Conservation (phyloP, 2,797 vertebrate genomes). For the Tenualosa thibaudeaui region DNA sequence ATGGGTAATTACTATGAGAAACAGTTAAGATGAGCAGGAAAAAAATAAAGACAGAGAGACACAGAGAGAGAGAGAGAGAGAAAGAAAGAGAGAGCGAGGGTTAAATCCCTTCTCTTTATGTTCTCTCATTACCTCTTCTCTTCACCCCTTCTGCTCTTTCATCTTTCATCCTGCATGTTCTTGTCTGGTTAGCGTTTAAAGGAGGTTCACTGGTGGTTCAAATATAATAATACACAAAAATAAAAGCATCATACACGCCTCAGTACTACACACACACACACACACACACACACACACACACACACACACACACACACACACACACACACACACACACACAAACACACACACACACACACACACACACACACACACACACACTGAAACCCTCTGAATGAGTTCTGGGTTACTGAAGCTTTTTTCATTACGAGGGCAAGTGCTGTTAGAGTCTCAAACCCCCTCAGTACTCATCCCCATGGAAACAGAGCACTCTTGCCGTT, state of each 20-base stretch:
- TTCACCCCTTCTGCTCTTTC: background rate
- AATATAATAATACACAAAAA: background rate
- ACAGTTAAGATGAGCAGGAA: background rate
- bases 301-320: slow-evolving; percentile 14
- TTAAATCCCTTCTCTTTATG: background rate
- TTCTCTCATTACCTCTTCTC: background rate
- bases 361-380: slow-evolving; percentile 2
- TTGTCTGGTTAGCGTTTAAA: background rate
- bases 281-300: background rate
- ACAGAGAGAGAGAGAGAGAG: no score
- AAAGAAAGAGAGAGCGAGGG: no score
- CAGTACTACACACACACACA: background rate
- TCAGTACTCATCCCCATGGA: background rate
- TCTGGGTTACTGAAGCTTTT: background rate
- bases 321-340: background rate
- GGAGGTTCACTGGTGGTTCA: background rate
- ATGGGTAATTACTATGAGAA: background rate
- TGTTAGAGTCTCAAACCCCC: background rate
- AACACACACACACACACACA: background rate
- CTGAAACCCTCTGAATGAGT: background rate
- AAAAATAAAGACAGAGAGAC: background rate
- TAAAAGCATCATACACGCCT: background rate
- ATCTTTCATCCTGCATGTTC: background rate
- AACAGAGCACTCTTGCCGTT: slow-evolving; percentile 25
- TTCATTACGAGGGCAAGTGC: background rate